Percentiles rank a stretch among this genome's conserved stretches.
Conservation (phyloP, 2,888 invertebrate species). For the Drosophila dives region DNA sequence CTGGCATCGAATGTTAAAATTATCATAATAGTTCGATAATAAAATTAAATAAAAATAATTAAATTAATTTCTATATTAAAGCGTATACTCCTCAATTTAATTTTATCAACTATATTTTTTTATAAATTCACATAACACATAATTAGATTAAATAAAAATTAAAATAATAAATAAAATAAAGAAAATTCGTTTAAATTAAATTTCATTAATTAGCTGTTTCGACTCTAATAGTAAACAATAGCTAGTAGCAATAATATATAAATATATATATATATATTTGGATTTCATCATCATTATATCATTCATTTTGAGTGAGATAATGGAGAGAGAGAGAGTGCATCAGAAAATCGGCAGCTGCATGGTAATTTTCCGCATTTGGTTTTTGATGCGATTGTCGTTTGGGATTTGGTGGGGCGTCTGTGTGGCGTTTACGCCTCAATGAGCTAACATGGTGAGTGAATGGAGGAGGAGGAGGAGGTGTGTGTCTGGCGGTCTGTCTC, state of each 20-base stretch:
- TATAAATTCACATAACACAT: neutral
- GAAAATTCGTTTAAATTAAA: neutral
- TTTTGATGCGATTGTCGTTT: constrained; percentile 50
- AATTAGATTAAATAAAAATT: neutral
- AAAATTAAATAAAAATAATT: neutral
- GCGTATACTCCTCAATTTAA: too few relatives aligned
- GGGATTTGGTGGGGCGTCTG: constrained; percentile 33
- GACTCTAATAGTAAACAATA: neutral
- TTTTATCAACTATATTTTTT: neutral
- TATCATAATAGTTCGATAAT: neutral
- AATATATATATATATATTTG: too few relatives aligned
- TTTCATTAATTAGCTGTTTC: too few relatives aligned
- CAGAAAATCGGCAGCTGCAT: constrained; percentile 11
- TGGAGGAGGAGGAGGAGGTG: neutral
- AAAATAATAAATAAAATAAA: neutral
- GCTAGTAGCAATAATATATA: neutral
- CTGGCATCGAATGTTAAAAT: neutral
- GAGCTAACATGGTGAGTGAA: constrained; percentile 25
- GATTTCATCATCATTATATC: neutral
- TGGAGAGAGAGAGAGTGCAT: constrained; percentile 26
- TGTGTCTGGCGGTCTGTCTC: neutral
- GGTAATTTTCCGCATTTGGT: constrained; percentile 25
- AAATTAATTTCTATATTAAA: too few relatives aligned
- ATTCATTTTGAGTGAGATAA: neutral
- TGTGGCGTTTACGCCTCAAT: constrained; percentile 54